These are phyloP conservation scores for Manis javanica DNA, from an alignment of 2,797 vertebrate genomes.

Conservation along the genomic window DNA sequence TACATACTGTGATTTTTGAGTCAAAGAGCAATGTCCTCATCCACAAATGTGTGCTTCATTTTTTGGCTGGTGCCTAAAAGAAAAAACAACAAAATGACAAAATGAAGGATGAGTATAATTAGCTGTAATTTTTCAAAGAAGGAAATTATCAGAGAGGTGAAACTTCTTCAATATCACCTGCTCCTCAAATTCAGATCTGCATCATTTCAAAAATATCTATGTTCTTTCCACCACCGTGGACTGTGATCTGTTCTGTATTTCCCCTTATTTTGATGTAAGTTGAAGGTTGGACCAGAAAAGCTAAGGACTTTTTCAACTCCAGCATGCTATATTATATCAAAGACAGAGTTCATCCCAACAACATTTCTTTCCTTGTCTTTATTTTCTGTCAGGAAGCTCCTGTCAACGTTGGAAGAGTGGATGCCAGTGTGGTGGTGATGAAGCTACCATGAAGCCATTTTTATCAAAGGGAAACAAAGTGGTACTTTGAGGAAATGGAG, in stretches of 20 bases:
- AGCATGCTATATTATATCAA: neutral
- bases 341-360: neutral
- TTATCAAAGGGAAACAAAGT: neutral
- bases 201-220: neutral
- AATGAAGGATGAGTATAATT: neutral
- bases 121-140: slow-evolving; percentile 24
- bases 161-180: neutral
- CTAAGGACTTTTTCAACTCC: neutral
- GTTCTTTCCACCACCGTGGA: neutral
- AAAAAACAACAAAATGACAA: neutral
- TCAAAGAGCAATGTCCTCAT: neutral
- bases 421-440: slow-evolving; percentile 96
- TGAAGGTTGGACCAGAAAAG: neutral
- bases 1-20: slow-evolving; percentile 11
- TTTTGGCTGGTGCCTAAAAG: neutral
- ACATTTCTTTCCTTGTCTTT: neutral
- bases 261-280: neutral
- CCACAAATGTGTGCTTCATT: neutral
- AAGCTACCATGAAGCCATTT: slow-evolving; percentile 91
- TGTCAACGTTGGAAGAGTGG: slow-evolving; percentile 97
- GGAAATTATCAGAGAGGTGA: neutral
- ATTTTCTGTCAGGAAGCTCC: slow-evolving; percentile 91
- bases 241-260: neutral
- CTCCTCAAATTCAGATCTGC: neutral
- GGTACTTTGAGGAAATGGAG: slow-evolving; percentile 8